Evolutionary conservation across 30 jellyfish, hydroid and myxozoan genomes (phyloP).

Genomic region (Chrysaora quinquecirrha): DNA sequence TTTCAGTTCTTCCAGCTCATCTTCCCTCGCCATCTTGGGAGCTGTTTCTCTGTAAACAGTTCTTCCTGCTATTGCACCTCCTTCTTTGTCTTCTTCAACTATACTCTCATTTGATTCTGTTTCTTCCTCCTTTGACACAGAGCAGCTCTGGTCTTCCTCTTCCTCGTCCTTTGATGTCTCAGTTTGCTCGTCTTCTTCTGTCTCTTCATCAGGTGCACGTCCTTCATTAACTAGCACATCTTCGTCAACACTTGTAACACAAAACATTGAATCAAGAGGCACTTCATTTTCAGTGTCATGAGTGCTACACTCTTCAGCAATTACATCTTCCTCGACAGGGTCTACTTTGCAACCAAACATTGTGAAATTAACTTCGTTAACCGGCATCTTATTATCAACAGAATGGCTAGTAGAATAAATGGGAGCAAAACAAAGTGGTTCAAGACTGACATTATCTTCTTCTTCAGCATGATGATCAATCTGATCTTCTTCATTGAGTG

Average conservation of each 20-base stretch:
- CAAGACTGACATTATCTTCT: neutral
- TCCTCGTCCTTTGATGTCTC: no score
- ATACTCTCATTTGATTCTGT: neutral
- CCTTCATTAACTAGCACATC: no score
- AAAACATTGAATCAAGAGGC: neutral
- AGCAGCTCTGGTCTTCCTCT: no score
- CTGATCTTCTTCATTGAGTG: neutral
- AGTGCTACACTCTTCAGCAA: conserved; percentile 10
- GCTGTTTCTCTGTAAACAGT: no score
- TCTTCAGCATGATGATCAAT: neutral
- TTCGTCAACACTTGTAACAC: no score
- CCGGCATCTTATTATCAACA: neutral
- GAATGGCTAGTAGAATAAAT: neutral
- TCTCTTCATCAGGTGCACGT: conserved; percentile 10
- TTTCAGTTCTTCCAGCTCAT: no score
- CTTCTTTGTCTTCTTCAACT: neutral
- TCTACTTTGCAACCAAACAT: neutral
- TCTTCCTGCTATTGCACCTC: neutral
- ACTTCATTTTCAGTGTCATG: conserved; percentile 15
- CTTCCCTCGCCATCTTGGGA: no score
- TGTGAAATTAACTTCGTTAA: neutral
- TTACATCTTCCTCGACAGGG: neutral
- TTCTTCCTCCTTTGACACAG: neutral
- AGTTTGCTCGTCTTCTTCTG: neutral
- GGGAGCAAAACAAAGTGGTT: conserved; percentile 7